Evolutionary conservation across 1,140 invertebrate species (phyloP).

Genomic region (Lycorma delicatula): DNA sequence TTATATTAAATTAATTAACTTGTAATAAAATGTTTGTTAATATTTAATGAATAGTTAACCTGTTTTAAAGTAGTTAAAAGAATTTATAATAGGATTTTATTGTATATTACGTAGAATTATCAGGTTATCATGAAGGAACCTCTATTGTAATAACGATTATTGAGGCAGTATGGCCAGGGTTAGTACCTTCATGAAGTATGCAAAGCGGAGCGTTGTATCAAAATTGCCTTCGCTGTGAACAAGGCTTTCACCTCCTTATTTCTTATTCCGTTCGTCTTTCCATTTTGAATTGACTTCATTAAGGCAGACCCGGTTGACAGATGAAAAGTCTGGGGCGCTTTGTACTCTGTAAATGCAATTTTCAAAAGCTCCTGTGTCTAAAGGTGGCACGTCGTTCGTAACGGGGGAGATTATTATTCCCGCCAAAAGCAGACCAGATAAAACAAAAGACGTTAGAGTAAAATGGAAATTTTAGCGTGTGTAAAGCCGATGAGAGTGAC

Average conservation of each 20-base stretch:
- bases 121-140: too few species aligned
- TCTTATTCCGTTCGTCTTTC: slow-evolving; percentile 11
- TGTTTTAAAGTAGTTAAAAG: too few species aligned
- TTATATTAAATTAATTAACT: too few species aligned
- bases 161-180: too few species aligned
- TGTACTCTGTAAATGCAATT: slow-evolving; percentile 6
- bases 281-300: slow-evolving; percentile 10
- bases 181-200: too few species aligned
- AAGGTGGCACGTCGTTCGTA: background rate
- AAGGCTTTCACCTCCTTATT: slow-evolving; percentile 7
- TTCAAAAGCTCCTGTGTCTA: slow-evolving; percentile 6
- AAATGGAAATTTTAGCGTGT: slow-evolving; percentile 12
- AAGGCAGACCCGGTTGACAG: slow-evolving; percentile 3
- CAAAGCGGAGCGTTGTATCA: too few species aligned
- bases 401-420: slow-evolving; percentile 10
- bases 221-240: too few species aligned
- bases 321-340: slow-evolving; percentile 11
- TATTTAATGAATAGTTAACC: too few species aligned
- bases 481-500: background rate
- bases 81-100: too few species aligned
- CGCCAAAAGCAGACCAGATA: slow-evolving; percentile 6
- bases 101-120: too few species aligned
- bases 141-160: too few species aligned
- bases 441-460: slow-evolving; percentile 13
- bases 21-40: too few species aligned